These are phyloP conservation scores for Psammodynastes pulverulentus DNA, from an alignment of 2,113 vertebrate species.

Conservation along the genomic window DNA sequence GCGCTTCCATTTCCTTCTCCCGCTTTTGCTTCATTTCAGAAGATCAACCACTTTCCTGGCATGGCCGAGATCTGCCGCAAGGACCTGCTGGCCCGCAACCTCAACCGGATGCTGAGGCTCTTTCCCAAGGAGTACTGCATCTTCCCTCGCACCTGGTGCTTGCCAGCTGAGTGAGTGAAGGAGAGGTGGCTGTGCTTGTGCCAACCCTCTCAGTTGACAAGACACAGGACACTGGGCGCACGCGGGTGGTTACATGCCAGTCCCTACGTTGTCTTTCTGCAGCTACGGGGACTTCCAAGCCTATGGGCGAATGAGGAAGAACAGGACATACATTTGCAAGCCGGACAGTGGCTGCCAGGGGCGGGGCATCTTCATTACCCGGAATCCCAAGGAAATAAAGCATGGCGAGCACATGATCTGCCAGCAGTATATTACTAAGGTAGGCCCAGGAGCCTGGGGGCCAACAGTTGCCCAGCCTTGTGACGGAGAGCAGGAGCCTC, in stretches of 20 bases:
- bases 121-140: conserved; percentile 72
- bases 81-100: conserved; percentile 74
- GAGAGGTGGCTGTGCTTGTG: background rate
- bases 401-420: conserved; percentile 74
- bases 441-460: conserved; percentile 14
- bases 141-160: conserved; percentile 77
- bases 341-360: conserved; percentile 75
- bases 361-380: conserved; percentile 75
- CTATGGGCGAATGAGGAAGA: conserved; percentile 57
- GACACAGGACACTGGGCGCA: rapidly evolving
- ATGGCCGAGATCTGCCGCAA: conserved; percentile 79
- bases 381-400: conserved; percentile 66
- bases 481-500: background rate
- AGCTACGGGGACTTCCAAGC: conserved; percentile 75
- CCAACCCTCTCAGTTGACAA: background rate
- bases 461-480: background rate
- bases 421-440: conserved; percentile 78
- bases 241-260: background rate
- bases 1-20: background rate
- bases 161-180: conserved; percentile 75
- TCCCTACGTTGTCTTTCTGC: background rate
- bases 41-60: conserved; percentile 80
- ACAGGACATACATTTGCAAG: conserved; percentile 73
- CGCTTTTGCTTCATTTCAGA: conserved; percentile 59
- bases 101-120: conserved; percentile 74